Percentiles rank a stretch among this genome's conserved stretches.
Evolutionary conservation across 2,888 invertebrate genomes (phyloP).

Genomic region (Drosophila infuscata): DNA sequence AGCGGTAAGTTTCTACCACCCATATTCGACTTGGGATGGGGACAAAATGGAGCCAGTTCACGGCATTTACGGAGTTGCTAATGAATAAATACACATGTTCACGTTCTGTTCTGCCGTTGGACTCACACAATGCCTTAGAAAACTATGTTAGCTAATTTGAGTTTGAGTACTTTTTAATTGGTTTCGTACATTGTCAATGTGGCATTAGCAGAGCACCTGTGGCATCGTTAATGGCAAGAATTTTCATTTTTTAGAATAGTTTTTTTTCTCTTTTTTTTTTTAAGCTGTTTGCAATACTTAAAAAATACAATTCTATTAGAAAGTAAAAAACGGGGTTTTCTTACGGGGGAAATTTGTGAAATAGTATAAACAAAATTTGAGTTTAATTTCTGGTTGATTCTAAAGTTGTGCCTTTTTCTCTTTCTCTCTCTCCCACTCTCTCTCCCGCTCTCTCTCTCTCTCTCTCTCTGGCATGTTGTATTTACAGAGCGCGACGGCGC

Average conservation of each 20-base stretch:
- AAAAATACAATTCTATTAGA: no score
- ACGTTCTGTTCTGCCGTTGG: no score
- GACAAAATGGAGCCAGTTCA: not conserved
- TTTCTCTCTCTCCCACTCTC: not conserved
- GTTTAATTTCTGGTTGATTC: not conserved
- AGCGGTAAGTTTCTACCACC: slow-evolving; percentile 86
- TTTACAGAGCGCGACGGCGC: slow-evolving; percentile 91
- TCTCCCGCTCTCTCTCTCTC: not conserved
- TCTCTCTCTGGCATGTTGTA: not conserved
- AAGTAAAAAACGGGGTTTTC: not conserved
- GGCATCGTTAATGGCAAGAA: not conserved
- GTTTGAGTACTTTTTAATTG: not conserved
- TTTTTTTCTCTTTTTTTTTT: no score
- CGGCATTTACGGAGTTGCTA: no score
- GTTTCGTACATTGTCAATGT: not conserved
- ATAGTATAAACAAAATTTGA: not conserved
- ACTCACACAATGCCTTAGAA: not conserved
- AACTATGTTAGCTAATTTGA: not conserved
- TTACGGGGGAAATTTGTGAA: no score
- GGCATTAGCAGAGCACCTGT: not conserved
- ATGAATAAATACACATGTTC: no score
- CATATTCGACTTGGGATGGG: not conserved
- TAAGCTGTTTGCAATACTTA: not conserved
- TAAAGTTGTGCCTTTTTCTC: not conserved
- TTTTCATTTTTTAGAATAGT: no score